phyloP scores from a whole-genome alignment of 2,888 invertebrate species.

The Eilema caniola region DNA sequence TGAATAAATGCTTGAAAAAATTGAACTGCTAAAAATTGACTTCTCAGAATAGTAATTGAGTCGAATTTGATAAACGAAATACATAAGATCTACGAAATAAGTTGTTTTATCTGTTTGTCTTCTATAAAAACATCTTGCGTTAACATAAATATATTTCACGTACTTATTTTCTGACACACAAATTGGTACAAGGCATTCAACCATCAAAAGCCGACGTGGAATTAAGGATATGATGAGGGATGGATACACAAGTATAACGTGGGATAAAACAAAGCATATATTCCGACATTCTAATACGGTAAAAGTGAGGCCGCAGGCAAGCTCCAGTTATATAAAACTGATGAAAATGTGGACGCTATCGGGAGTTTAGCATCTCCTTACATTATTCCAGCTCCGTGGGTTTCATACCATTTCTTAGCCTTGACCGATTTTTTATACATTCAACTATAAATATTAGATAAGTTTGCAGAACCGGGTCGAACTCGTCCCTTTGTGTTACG shows the following conservation, averaged over 20 bases:
- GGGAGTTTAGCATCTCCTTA: slow-evolving; percentile 37
- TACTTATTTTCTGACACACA: background rate
- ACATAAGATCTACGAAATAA: background rate
- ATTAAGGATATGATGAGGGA: slow-evolving; percentile 13
- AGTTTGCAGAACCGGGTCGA: slow-evolving; percentile 38
- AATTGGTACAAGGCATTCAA: slow-evolving; percentile 10
- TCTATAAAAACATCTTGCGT: background rate
- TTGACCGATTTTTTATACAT: slow-evolving; percentile 47
- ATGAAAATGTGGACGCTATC: slow-evolving; percentile 22
- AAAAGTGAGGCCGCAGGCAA: slow-evolving; percentile 14
- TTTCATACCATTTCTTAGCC: slow-evolving; percentile 33
- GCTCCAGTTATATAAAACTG: slow-evolving; percentile 21
- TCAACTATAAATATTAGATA: slow-evolving; percentile 50
- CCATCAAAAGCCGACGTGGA: slow-evolving; percentile 12
- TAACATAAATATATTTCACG: slow-evolving; percentile 34
- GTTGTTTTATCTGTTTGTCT: slow-evolving; percentile 29
- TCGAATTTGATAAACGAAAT: background rate
- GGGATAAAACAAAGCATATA: slow-evolving; percentile 15
- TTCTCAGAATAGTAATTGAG: background rate
- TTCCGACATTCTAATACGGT: slow-evolving; percentile 11
- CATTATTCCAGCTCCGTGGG: slow-evolving; percentile 30
- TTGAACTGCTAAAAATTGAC: background rate
- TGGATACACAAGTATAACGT: slow-evolving; percentile 8
- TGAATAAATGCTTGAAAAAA: too few species aligned
- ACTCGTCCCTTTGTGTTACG: slow-evolving; percentile 28